Evolutionary conservation across 2,797 vertebrate species (phyloP), one percentile per base, ranked within the genome.

Genomic region (Australoheros facetus): DNA sequence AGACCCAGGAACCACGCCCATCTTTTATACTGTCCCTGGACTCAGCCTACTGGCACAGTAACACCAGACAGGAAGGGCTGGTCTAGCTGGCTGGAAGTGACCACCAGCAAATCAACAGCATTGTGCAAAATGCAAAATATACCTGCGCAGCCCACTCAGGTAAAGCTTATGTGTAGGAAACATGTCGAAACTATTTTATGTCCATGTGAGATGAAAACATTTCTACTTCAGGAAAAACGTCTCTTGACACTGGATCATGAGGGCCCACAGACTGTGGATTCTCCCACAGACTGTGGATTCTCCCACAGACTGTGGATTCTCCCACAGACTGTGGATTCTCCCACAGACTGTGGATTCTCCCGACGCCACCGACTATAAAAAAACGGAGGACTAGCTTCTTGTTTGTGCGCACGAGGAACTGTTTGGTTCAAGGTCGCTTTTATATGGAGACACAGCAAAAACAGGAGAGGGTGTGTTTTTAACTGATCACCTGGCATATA

Each of bases 401-500:
- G 23, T 48, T 0, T 48, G 45, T 17, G 16, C 2, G 14, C 42
- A 66, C 0, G 42, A 28, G 62, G 5, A 66, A 16, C 14, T 45
- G 39, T 45, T 45, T 64, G 60, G 37, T 39, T 19, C 60, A 17
- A 45, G 21, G 1, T 1, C 14, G 8, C 60, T 45, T 64, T 62
- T 37, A 8, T 34, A 34, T 8, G 32, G 32, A 34, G 32, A 34
- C 32, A 34, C 32, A 34, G 32, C 32, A 8, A 8, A 34, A 34
- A 34, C 32, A 34, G 2, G 30, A 32, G 30, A 7, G 30, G 30
- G 30, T 6, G 30, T 72, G 54, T 37, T n/a, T 42, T 30, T n/a
- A 54, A 21, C 17, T n/a, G 45, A 58, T 51, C 85, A 97, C 96
- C 96, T 94, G 97, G 97, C 76, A 95, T 93, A 75, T 96, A 97